Conservation (phyloP, 2,797 vertebrate species). For the Kryptopterus vitreolus region DNA sequence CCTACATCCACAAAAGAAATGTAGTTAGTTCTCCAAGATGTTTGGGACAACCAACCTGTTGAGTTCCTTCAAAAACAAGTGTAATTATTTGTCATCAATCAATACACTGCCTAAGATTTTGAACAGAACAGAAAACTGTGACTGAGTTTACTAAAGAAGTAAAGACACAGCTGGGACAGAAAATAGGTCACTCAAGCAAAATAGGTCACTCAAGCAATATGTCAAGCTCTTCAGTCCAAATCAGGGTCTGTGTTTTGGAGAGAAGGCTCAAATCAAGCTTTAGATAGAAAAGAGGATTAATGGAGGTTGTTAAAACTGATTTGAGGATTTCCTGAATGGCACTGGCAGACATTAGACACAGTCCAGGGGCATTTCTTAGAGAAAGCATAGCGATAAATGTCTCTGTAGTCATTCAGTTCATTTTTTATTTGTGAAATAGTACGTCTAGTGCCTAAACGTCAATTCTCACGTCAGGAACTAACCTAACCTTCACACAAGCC, state of each 20-base stretch:
- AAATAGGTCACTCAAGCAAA: slow-evolving; percentile 32
- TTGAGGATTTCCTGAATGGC: slow-evolving; percentile 65
- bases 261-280: slow-evolving; percentile 69
- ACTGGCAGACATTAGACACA: slow-evolving; percentile 60
- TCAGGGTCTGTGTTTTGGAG: slow-evolving; percentile 43
- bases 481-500: neutral
- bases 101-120: neutral
- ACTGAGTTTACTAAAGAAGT: neutral
- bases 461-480: neutral
- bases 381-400: neutral
- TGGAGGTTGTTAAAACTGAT: slow-evolving; percentile 66
- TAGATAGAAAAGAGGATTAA: slow-evolving; percentile 78
- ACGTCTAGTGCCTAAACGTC: neutral
- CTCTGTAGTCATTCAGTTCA: neutral
- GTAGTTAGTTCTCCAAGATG: no score
- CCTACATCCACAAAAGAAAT: no score
- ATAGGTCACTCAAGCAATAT: slow-evolving; percentile 31
- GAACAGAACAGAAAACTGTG: neutral
- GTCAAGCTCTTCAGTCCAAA: slow-evolving; percentile 28
- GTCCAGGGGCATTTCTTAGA: slow-evolving; percentile 11
- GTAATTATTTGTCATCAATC: neutral
- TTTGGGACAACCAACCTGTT: no score
- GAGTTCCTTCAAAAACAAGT: no score
- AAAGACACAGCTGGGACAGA: slow-evolving; percentile 2
- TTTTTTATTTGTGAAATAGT: neutral